Percentiles rank a stretch among this genome's conserved stretches.
These are phyloP conservation scores for Anthopleura sola DNA, from an alignment of 64 coral and sea anemone genomes.

Conservation along the genomic window DNA sequence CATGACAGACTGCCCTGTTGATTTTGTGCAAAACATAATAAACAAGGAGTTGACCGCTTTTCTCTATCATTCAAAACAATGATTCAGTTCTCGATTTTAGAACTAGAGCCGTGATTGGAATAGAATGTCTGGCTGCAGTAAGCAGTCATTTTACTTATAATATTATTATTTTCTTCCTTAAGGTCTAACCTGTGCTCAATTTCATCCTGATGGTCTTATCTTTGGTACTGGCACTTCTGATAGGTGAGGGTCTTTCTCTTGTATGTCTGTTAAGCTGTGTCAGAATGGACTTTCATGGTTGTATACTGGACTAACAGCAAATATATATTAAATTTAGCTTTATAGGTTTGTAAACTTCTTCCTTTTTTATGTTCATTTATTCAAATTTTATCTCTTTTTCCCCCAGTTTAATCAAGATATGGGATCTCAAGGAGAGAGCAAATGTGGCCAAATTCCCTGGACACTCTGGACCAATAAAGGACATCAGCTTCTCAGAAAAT, in stretches of 20 bases:
- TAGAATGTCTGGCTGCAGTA: too few relatives aligned
- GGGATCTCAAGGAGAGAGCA: slow-evolving; percentile 97
- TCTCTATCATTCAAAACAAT: too few relatives aligned
- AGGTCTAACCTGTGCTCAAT: slow-evolving; percentile 95
- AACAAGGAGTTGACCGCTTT: too few relatives aligned
- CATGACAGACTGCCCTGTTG: too few relatives aligned
- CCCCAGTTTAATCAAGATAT: slow-evolving; percentile 97
- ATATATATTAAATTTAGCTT: neutral
- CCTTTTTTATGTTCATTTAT: neutral
- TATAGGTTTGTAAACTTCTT: neutral
- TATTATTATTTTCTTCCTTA: neutral
- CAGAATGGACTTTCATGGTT: too few relatives aligned
- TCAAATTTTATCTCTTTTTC: neutral
- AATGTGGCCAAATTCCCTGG: slow-evolving; percentile 99
- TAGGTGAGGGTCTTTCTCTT: slow-evolving; percentile 45
- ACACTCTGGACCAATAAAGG: slow-evolving; percentile 95
- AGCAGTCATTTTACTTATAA: too few relatives aligned
- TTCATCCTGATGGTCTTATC: slow-evolving; percentile 99
- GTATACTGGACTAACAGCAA: too few relatives aligned
- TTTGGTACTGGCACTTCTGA: slow-evolving; percentile 99
- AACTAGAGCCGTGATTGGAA: too few relatives aligned
- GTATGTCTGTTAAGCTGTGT: neutral
- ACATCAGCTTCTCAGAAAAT: slow-evolving; percentile 99
- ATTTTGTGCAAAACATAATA: too few relatives aligned
- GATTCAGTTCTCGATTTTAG: too few relatives aligned